Evolutionary conservation across 2,113 vertebrate genomes (phyloP).

Genomic region (Pleuronectes platessa): DNA sequence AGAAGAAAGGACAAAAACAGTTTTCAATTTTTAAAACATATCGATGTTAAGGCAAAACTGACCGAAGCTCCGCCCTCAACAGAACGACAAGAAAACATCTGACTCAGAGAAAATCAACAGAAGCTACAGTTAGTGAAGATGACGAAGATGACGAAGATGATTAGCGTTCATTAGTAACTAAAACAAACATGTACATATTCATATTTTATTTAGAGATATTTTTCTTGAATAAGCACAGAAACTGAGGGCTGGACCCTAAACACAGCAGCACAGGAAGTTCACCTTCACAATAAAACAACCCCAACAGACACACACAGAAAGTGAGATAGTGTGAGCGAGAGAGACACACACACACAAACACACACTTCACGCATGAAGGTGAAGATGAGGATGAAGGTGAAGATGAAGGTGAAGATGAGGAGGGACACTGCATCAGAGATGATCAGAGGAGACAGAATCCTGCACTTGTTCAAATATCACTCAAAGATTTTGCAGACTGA

Average conservation of each 20-base stretch:
- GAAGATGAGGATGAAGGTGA: not conserved
- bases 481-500: not conserved
- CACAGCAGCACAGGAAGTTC: slow-evolving; percentile 54
- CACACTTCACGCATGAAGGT: not conserved
- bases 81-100: slow-evolving; percentile 76
- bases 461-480: too few relatives aligned
- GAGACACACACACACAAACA: not conserved
- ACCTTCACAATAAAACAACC: slow-evolving; percentile 40
- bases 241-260: slow-evolving; percentile 38
- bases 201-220: slow-evolving; percentile 51
- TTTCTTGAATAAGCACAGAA: slow-evolving; percentile 54
- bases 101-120: slow-evolving; percentile 13
- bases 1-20: slow-evolving; percentile 63
- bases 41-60: slow-evolving; percentile 93
- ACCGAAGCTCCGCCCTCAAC: slow-evolving; percentile 78
- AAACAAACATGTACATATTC: slow-evolving; percentile 61
- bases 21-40: slow-evolving; percentile 69
- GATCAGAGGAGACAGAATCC: slow-evolving; percentile 8
- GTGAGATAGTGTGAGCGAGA: too few relatives aligned
- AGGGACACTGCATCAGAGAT: too few relatives aligned
- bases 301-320: not conserved
- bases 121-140: slow-evolving; percentile 40
- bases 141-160: slow-evolving; percentile 67
- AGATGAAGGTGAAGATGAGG: not conserved
- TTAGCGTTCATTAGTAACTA: slow-evolving; percentile 72